Evolutionary conservation across 2,113 vertebrate genomes (phyloP).

Genomic region (Eublepharis macularius): DNA sequence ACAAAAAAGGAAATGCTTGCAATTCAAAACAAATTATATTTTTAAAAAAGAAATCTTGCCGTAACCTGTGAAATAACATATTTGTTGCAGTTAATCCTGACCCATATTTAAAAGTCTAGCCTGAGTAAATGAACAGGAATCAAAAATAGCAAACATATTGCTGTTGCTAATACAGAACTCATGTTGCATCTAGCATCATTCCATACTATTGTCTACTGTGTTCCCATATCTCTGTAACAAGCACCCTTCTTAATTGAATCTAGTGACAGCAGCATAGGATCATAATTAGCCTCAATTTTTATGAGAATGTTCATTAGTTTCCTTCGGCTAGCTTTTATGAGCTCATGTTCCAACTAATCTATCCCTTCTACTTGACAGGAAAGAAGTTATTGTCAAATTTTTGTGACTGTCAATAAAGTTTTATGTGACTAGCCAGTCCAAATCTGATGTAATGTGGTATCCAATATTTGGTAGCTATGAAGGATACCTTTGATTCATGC

Average conservation of each 20-base stretch:
- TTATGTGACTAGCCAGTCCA: too few species aligned
- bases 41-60: not conserved
- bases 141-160: not conserved
- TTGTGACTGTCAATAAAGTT: too few species aligned
- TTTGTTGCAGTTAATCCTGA: not conserved
- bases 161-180: not conserved
- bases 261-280: not conserved
- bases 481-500: too few species aligned
- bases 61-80: not conserved
- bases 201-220: too few species aligned
- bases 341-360: too few species aligned
- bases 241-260: not conserved
- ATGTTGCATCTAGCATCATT: not conserved
- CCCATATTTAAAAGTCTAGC: not conserved
- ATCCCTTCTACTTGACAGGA: too few species aligned
- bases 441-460: too few species aligned
- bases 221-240: not conserved
- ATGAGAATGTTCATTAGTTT: too few species aligned
- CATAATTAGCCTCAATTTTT: too few species aligned
- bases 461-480: too few species aligned
- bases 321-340: too few species aligned
- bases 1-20: slow-evolving; percentile 28
- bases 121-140: not conserved
- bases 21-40: not conserved
- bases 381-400: too few species aligned